phyloP scores from a whole-genome alignment of 2,113 vertebrate species.

The Anguilla rostrata region DNA sequence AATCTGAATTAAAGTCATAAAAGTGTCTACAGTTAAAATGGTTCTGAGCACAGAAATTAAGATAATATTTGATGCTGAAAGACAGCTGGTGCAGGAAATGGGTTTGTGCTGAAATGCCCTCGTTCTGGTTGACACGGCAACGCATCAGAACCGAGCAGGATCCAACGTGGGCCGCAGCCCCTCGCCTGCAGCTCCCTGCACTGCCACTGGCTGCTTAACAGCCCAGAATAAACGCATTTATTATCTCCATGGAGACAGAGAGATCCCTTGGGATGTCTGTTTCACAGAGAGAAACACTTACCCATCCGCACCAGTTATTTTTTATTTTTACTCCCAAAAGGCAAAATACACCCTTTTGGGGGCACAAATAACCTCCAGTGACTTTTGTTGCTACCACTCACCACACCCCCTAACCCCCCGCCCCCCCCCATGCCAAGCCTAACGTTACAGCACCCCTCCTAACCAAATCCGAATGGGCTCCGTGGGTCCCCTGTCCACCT shows the following conservation, averaged over 20 bases:
- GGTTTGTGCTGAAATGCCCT: neutral
- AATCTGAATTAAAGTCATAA: neutral
- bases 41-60: neutral
- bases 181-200: neutral
- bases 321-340: no score
- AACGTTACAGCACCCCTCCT: constrained; percentile 25
- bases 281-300: neutral
- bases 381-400: neutral
- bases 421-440: constrained; percentile 22
- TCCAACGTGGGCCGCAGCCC: neutral
- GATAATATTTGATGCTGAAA: neutral
- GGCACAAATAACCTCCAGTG: no score
- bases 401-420: neutral
- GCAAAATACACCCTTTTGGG: no score
- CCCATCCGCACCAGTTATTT: neutral
- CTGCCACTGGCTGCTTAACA: neutral
- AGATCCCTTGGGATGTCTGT: no score
- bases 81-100: neutral
- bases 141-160: neutral
- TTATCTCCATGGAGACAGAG: no score
- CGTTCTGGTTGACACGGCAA: neutral
- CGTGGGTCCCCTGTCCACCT: constrained; percentile 38
- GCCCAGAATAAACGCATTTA: neutral
- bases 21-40: neutral
- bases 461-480: constrained; percentile 45